These are phyloP conservation scores for Margaritifera margaritifera DNA, from an alignment of 2,888 invertebrate genomes.

Conservation along the genomic window DNA sequence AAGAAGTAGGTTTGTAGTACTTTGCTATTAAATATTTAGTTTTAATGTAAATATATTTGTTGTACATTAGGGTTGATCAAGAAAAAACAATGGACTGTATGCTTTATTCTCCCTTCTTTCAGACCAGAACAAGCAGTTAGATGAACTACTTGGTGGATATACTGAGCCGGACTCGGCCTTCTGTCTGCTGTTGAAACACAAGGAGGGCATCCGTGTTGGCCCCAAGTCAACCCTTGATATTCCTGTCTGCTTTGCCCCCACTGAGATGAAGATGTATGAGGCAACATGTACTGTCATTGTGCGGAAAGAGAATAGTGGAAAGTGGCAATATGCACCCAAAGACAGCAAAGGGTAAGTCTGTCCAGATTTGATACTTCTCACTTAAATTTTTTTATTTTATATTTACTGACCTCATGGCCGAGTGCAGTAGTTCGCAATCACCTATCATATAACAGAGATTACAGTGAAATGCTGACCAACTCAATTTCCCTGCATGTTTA, in stretches of 20 bases:
- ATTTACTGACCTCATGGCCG: neutral
- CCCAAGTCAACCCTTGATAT: conserved; percentile 71
- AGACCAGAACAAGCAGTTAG: conserved; percentile 46
- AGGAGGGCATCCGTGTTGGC: conserved; percentile 57
- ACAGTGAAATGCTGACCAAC: too few relatives aligned
- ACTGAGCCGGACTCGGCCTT: conserved; percentile 55
- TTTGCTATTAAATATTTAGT: too few relatives aligned
- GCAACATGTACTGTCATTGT: conserved; percentile 64
- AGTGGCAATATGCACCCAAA: conserved; percentile 50
- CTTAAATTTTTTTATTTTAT: neutral
- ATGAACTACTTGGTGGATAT: conserved; percentile 31
- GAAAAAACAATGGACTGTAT: too few relatives aligned
- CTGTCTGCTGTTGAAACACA: conserved; percentile 66
- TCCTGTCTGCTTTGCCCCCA: conserved; percentile 71
- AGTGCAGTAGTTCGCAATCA: neutral
- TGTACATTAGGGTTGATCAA: too few relatives aligned
- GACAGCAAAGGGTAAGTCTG: conserved; percentile 47
- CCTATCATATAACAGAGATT: too few relatives aligned
- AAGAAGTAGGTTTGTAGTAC: too few relatives aligned
- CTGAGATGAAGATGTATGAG: conserved; percentile 66
- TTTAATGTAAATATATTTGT: too few relatives aligned
- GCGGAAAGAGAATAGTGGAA: conserved; percentile 57
- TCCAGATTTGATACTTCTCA: neutral
- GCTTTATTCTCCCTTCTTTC: conserved; percentile 12
- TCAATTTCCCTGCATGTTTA: too few relatives aligned